A percentile compares a stretch with the other conserved stretches of the same genome.
These are phyloP conservation scores for Sebastes melanostomus DNA, from an alignment of 2,797 vertebrate species.

Conservation along the genomic window DNA sequence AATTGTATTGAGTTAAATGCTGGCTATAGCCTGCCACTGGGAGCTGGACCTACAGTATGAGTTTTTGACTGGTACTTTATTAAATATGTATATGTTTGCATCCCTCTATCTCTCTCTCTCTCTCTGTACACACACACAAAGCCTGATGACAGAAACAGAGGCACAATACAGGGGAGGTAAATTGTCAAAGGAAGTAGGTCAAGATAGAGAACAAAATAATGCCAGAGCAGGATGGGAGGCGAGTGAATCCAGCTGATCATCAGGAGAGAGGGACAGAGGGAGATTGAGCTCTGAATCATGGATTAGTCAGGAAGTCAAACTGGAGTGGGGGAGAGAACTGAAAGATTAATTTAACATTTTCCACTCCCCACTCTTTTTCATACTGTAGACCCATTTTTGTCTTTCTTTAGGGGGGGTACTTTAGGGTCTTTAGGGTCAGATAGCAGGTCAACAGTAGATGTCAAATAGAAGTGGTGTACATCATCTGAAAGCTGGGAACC, in stretches of 20 bases:
- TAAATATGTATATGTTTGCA: constrained; percentile 29
- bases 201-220: constrained; percentile 32
- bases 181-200: constrained; percentile 53
- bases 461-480: background rate
- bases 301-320: constrained; percentile 17
- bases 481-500: background rate
- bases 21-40: background rate
- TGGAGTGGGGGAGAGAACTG: background rate
- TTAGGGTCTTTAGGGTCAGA: background rate
- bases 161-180: constrained; percentile 28
- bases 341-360: constrained; percentile 5
- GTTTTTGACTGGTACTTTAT: constrained; percentile 15
- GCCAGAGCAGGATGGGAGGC: background rate
- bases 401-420: background rate
- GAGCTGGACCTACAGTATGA: background rate
- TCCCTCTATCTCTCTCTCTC: background rate
- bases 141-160: constrained; percentile 4
- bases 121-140: background rate
- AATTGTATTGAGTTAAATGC: constrained; percentile 14
- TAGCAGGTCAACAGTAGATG: background rate
- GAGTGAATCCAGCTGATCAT: constrained; percentile 18
- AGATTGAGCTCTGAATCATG: constrained; percentile 9
- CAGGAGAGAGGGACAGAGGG: background rate
- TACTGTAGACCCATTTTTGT: background rate
- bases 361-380: background rate